phyloP scores from a whole-genome alignment of 2,888 invertebrate species.

The Eremobia ochroleuca region DNA sequence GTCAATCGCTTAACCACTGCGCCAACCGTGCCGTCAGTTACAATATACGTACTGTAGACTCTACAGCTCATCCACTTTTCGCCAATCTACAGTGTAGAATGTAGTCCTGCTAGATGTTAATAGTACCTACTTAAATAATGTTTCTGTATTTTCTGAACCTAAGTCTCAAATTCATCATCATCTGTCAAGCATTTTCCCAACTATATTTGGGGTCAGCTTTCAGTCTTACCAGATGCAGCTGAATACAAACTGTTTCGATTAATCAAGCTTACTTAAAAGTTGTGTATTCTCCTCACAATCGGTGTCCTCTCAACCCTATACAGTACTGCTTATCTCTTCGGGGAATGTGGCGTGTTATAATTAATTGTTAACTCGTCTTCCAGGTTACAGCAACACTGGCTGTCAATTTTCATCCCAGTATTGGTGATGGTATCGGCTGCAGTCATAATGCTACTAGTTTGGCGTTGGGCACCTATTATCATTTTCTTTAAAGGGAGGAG shows the following conservation, averaged over 20 bases:
- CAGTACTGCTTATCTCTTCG: background rate
- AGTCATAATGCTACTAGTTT: constrained; percentile 36
- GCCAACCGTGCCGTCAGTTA: too few relatives aligned
- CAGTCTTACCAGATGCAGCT: background rate
- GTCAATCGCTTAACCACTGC: too few relatives aligned
- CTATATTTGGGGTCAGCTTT: background rate
- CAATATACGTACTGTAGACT: background rate
- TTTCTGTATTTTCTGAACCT: background rate
- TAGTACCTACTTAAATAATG: background rate
- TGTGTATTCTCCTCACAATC: too few relatives aligned
- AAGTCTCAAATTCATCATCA: background rate
- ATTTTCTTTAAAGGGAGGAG: constrained; percentile 59
- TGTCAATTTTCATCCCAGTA: constrained; percentile 35
- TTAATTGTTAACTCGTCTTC: background rate
- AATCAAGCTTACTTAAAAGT: background rate
- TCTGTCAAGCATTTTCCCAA: background rate
- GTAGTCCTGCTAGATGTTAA: background rate
- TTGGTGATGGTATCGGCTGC: constrained; percentile 24
- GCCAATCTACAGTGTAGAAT: background rate
- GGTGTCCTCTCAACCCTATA: background rate
- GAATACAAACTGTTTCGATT: background rate
- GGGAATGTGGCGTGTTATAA: background rate
- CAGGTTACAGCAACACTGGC: constrained; percentile 45
- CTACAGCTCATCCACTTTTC: background rate
- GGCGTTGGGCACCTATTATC: constrained; percentile 35